Conservation (phyloP, 2,888 invertebrate species). For the Cosmia pyralina region DNA sequence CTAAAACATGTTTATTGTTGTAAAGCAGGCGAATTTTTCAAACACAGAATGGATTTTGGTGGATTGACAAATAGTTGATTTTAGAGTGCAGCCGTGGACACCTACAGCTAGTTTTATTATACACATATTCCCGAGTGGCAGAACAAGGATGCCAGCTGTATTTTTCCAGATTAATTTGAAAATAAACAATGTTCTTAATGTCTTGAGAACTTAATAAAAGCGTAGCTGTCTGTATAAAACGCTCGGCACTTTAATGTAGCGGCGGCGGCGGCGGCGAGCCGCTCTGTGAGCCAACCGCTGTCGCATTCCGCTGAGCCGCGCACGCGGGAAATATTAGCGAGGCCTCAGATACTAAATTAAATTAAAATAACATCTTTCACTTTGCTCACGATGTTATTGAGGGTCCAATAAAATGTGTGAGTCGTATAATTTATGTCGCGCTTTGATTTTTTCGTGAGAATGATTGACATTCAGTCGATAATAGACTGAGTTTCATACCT, state of each 20-base stretch:
- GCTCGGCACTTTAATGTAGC: too few species aligned
- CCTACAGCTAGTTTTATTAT: too few species aligned
- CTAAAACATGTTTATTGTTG: too few species aligned
- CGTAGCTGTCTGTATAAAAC: too few species aligned
- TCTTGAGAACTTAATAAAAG: neutral
- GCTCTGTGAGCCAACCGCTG: too few species aligned
- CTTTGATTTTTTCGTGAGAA: neutral
- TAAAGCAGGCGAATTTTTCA: neutral
- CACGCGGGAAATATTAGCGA: neutral
- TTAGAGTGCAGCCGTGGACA: too few species aligned
- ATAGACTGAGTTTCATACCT: neutral
- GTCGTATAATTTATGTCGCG: neutral
- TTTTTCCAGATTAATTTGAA: constrained; percentile 16
- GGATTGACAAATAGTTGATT: neutral
- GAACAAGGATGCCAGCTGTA: too few species aligned
- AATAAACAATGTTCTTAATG: constrained; percentile 36
- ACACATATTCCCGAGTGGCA: too few species aligned
- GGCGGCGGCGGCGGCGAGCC: too few species aligned
- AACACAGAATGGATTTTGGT: neutral
- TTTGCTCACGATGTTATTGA: neutral
- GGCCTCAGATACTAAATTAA: neutral
- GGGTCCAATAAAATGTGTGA: neutral
- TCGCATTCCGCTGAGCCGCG: neutral
- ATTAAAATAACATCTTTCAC: neutral
- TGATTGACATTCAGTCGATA: neutral